These are phyloP conservation scores for Sinelater perroti DNA, from an alignment of 2,888 invertebrate genomes.

Conservation along the genomic window DNA sequence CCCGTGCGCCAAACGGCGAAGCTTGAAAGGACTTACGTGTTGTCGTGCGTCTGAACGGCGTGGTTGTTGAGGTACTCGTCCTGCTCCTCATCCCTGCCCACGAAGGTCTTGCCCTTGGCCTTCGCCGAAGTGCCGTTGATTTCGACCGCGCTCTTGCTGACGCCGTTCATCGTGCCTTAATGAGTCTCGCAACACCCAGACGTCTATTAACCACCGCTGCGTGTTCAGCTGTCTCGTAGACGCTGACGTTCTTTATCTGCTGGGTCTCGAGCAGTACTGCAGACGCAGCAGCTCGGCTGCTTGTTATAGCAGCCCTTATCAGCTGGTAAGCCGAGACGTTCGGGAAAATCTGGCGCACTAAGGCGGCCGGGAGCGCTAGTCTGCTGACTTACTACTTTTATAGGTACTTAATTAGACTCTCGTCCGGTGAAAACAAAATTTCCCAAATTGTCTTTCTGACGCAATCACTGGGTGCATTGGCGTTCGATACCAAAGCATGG, in stretches of 20 bases:
- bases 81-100: background rate
- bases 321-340: too few species aligned
- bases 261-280: too few species aligned
- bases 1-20: background rate
- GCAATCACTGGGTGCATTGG: too few species aligned
- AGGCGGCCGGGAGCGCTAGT: too few species aligned
- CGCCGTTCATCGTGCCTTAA: slow-evolving; percentile 14
- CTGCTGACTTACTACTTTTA: too few species aligned
- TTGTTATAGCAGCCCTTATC: too few species aligned
- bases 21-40: slow-evolving; percentile 15
- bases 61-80: slow-evolving; percentile 16
- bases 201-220: background rate
- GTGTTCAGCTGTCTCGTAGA: slow-evolving; percentile 9
- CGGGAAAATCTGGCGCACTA: too few species aligned
- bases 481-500: too few species aligned
- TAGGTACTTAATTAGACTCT: too few species aligned
- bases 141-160: background rate
- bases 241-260: slow-evolving; percentile 13
- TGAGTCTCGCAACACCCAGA: background rate
- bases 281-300: too few species aligned
- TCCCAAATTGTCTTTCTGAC: too few species aligned
- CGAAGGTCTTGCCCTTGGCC: background rate
- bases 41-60: slow-evolving; percentile 12
- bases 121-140: background rate
- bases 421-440: too few species aligned